phyloP scores from a whole-genome alignment of 2,888 invertebrate genomes.

The Galerucella calmariensis region DNA sequence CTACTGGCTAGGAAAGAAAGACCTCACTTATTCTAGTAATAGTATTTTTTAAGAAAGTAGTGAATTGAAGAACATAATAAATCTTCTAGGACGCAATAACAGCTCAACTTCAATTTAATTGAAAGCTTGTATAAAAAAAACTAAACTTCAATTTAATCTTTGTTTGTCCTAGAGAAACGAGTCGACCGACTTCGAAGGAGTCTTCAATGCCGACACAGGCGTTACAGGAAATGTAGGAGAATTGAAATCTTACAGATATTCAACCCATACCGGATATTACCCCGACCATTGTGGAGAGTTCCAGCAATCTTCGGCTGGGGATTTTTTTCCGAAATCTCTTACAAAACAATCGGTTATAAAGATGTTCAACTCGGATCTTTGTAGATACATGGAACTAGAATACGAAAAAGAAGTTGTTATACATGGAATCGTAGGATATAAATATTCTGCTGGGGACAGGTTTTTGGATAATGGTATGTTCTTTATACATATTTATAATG shows the following conservation, averaged over 20 bases:
- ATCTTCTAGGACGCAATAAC: too few relatives aligned
- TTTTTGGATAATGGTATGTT: slow-evolving; percentile 76
- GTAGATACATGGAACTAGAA: slow-evolving; percentile 74
- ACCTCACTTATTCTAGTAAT: too few relatives aligned
- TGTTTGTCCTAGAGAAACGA: slow-evolving; percentile 76
- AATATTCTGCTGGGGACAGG: slow-evolving; percentile 73
- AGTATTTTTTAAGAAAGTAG: too few relatives aligned
- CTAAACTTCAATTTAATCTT: neutral
- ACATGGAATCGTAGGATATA: slow-evolving; percentile 73
- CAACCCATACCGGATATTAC: slow-evolving; percentile 68
- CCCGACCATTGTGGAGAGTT: slow-evolving; percentile 71
- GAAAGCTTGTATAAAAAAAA: too few relatives aligned
- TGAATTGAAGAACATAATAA: too few relatives aligned
- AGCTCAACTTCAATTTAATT: too few relatives aligned
- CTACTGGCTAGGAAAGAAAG: too few relatives aligned
- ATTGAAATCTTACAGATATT: slow-evolving; percentile 78
- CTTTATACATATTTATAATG: neutral
- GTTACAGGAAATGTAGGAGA: slow-evolving; percentile 74
- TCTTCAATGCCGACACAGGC: slow-evolving; percentile 82
- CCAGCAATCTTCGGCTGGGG: slow-evolving; percentile 78
- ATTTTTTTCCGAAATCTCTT: slow-evolving; percentile 76
- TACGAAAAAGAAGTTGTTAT: slow-evolving; percentile 70
- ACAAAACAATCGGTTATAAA: slow-evolving; percentile 71
- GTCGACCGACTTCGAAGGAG: slow-evolving; percentile 77
- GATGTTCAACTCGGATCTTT: slow-evolving; percentile 77